Base-by-base conservation (phyloP, 2,888 invertebrate species). In the Microplitis manilae region DNA sequence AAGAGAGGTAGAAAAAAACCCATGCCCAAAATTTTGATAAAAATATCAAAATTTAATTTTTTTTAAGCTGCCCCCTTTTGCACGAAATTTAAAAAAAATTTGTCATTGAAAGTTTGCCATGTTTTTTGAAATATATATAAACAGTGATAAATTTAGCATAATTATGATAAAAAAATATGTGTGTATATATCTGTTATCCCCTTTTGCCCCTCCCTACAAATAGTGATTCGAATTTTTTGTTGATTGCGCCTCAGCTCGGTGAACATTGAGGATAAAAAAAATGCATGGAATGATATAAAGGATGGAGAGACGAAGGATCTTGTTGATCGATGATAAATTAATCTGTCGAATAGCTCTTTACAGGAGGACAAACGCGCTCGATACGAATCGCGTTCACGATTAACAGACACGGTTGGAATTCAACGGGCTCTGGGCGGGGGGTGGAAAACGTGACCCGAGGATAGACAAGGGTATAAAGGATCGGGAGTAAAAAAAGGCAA, bases 291-390 rank as follows among this genome's bases (percentile, higher is more conserved):
- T 76, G 70, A 75, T 61, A 50, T 38, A 77, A 68, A 68, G 4
- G 38, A 39, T 30, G 39, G 15, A 41, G 15, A 6, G n/a, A 39
- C 41, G 20, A 13, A 60, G 15, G 61, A 50, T 40, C 50, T 60
- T 67, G 70, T 69, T 77, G 65, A 79, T 76, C 78, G 68, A 78
- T 74, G 62, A 79, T 72, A 62, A 79, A 78, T 79, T 76, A 78
- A 80, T 76, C 77, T 76, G 40, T 73, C 71, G 73, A 50, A 75
- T 17, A 77, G 76, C 79, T 79, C 76, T 80, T 79, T 76, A 72
- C 77, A 77, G 77, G 76, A 77, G 60, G 77, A 60, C 68, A 67
- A 50, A 50, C 50, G 50, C 50, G 50, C 50, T 50, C 50, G 50
- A 13, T 50, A 50, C 50, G 50, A 59, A 61, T 72, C 38, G 71